Conservation (phyloP, 2,888 invertebrate genomes). For the Cheilosia grossa region DNA sequence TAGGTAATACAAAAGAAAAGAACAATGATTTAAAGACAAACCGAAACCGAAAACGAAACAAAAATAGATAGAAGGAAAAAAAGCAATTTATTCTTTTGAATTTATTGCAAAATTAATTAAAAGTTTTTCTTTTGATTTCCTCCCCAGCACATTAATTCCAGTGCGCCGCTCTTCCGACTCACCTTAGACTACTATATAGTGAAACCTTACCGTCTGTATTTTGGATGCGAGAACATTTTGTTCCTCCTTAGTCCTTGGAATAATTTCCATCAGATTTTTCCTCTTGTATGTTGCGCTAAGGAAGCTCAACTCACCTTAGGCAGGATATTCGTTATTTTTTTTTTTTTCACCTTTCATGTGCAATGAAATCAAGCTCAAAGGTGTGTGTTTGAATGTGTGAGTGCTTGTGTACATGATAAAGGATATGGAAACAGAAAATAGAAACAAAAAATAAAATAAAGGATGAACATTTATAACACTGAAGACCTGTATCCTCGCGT, state of each 20-base stretch:
- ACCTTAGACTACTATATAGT: conserved; percentile 24
- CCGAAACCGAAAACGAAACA: conserved; percentile 24
- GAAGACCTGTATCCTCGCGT: conserved; percentile 25
- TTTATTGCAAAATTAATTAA: conserved; percentile 75
- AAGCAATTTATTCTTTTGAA: conserved; percentile 73
- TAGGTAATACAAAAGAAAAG: background rate
- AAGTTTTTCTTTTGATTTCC: conserved; percentile 74
- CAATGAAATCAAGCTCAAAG: conserved; percentile 28
- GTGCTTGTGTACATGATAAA: conserved; percentile 27
- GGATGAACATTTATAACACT: conserved; percentile 37
- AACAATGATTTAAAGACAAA: conserved; percentile 33
- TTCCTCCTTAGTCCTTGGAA: conserved; percentile 33
- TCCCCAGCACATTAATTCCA: conserved; percentile 54
- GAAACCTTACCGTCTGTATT: conserved; percentile 6
- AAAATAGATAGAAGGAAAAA: conserved; percentile 61
- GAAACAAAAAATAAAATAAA: conserved; percentile 21
- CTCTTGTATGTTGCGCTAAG: conserved; percentile 1
- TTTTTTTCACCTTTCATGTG: conserved; percentile 24
- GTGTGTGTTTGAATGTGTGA: background rate
- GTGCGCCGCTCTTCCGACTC: background rate
- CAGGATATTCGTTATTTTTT: conserved; percentile 41
- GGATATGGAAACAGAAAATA: background rate
- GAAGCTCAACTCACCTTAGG: conserved; percentile 42
- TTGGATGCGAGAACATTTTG: conserved; percentile 25
- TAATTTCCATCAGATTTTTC: conserved; percentile 31